A percentile compares a stretch with the other conserved stretches of the same genome.
phyloP scores from a whole-genome alignment of 2,888 invertebrate genomes.

The Thyatira batis region DNA sequence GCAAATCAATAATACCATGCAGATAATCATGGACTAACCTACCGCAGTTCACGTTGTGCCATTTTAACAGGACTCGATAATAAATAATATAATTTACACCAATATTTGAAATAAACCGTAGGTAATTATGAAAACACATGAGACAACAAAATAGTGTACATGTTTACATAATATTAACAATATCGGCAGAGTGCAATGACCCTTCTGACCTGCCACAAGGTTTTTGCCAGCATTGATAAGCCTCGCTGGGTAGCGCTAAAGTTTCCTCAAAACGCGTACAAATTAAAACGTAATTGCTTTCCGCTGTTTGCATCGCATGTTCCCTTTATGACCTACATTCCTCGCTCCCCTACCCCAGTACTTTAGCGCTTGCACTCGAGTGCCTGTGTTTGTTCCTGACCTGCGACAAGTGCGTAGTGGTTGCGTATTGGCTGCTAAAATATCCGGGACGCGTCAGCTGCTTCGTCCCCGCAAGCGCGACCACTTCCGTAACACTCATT shows the following conservation, averaged over 20 bases:
- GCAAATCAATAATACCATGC: not conserved
- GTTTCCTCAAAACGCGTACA: constrained; percentile 40
- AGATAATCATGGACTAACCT: not conserved
- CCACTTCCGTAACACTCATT: constrained; percentile 49
- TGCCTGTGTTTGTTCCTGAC: constrained; percentile 70
- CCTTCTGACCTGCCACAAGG: constrained; percentile 71
- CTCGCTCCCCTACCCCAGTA: constrained; percentile 68
- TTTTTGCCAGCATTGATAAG: constrained; percentile 55
- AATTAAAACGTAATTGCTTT: constrained; percentile 48
- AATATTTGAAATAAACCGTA: not conserved
- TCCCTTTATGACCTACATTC: constrained; percentile 73
- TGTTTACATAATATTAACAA: constrained; percentile 45
- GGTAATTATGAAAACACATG: constrained; percentile 12
- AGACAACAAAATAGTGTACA: constrained; percentile 33
- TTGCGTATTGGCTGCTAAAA: constrained; percentile 64
- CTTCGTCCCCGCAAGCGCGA: constrained; percentile 42
- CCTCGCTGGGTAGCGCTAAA: constrained; percentile 29
- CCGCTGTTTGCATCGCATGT: constrained; percentile 50
- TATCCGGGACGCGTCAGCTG: constrained; percentile 67
- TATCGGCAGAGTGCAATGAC: constrained; percentile 58
- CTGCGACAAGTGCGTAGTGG: constrained; percentile 64
- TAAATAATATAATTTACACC: not conserved
- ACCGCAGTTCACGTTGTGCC: not conserved
- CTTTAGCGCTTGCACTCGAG: constrained; percentile 71
- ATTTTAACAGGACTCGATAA: not conserved